phyloP scores from a whole-genome alignment of 2,888 invertebrate species.

The Drosophila cognata region DNA sequence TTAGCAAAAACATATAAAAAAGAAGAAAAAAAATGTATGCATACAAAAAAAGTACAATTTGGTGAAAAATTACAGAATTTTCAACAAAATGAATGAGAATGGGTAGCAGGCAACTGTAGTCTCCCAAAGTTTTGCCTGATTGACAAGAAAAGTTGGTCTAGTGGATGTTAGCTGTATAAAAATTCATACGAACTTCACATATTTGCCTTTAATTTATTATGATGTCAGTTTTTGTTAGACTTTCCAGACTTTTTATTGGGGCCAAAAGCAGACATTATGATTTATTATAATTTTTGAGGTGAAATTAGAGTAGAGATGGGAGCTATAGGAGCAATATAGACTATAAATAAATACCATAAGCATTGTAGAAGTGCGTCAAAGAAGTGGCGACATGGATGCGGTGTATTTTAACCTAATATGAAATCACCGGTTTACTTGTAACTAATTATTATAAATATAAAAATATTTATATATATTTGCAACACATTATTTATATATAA shows the following conservation, averaged over 20 bases:
- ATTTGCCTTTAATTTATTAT: slow-evolving; percentile 46
- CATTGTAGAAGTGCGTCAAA: neutral
- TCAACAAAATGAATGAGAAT: slow-evolving; percentile 57
- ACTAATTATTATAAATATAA: neutral
- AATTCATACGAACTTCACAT: slow-evolving; percentile 27
- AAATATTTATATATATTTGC: neutral
- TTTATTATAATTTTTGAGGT: slow-evolving; percentile 23
- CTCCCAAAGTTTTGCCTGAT: neutral
- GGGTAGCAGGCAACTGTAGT: slow-evolving; percentile 16
- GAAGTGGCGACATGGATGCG: neutral
- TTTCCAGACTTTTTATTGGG: slow-evolving; percentile 17
- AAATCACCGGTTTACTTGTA: neutral
- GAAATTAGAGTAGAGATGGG: neutral
- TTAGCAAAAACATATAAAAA: slow-evolving; percentile 41
- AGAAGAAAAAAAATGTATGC: neutral
- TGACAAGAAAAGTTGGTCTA: neutral
- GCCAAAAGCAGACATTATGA: slow-evolving; percentile 21
- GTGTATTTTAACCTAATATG: neutral
- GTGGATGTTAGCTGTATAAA: slow-evolving; percentile 10
- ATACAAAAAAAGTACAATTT: slow-evolving; percentile 6
- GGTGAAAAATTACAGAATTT: slow-evolving; percentile 50
- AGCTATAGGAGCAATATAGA: neutral
- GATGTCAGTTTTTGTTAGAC: slow-evolving; percentile 31
- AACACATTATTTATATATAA: neutral
- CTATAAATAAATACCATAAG: neutral